Evolutionary conservation across 1,140 invertebrate species (phyloP).

Genomic region (Drosophila pectinifera): DNA sequence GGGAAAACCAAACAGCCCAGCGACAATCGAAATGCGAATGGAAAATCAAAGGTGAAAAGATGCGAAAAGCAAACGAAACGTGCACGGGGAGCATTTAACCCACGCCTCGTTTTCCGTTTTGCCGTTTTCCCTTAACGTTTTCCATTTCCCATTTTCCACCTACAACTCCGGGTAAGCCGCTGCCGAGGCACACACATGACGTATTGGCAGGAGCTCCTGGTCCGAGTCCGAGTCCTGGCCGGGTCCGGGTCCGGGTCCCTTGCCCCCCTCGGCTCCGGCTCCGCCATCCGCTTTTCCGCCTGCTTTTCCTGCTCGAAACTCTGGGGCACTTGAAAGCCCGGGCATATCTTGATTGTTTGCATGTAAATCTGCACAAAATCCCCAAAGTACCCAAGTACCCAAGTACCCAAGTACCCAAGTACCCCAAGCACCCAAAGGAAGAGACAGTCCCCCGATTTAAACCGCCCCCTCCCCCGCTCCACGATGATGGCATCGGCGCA

Average conservation of each 20-base stretch:
- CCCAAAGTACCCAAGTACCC: constrained; percentile 73
- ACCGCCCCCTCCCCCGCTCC: neutral
- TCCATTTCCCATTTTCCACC: constrained; percentile 1
- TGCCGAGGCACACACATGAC: constrained; percentile 65
- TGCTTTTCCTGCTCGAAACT: constrained; percentile 59
- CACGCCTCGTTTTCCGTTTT: constrained; percentile 4
- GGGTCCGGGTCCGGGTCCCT: constrained; percentile 7
- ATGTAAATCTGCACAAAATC: constrained; percentile 83
- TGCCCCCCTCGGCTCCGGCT: neutral
- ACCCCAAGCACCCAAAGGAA: constrained; percentile 42
- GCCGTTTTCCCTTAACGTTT: constrained; percentile 8
- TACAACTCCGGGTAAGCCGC: constrained; percentile 32
- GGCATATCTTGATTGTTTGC: constrained; percentile 82
- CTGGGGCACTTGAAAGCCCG: constrained; percentile 74
- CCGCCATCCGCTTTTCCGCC: constrained; percentile 26
- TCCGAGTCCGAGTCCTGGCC: too few species aligned
- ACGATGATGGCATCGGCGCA: constrained; percentile 65
- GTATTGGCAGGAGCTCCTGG: constrained; percentile 61
- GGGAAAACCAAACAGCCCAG: constrained; percentile 21
- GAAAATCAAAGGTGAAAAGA: constrained; percentile 79
- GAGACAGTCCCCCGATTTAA: constrained; percentile 18
- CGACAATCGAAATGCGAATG: constrained; percentile 51
- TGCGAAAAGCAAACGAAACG: constrained; percentile 73
- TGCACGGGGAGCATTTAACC: constrained; percentile 55
- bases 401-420: constrained; percentile 47